A percentile compares a stretch with the other conserved stretches of the same genome.
phyloP scores from a whole-genome alignment of 64 coral and sea anemone genomes.

The Porites australiensis region DNA sequence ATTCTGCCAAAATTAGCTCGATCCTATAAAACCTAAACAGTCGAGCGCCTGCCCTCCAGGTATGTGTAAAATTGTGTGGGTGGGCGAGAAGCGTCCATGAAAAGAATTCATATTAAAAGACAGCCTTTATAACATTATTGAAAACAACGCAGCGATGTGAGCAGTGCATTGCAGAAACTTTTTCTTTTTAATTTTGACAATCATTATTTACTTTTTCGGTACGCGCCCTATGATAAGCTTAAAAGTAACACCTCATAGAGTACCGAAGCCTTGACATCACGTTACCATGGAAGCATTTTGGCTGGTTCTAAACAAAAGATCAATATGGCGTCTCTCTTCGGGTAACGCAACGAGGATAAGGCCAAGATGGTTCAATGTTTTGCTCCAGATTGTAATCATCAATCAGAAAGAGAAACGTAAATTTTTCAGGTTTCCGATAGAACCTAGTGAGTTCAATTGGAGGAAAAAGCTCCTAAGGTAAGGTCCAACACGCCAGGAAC shows the following conservation, averaged over 20 bases:
- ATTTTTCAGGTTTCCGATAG: conserved; percentile 52
- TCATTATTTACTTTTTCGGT: too few relatives aligned
- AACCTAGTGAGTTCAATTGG: conserved; percentile 39
- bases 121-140: too few relatives aligned
- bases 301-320: conserved; percentile 43
- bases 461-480: conserved; percentile 55
- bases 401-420: conserved; percentile 57
- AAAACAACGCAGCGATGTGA: too few relatives aligned
- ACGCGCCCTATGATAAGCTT: too few relatives aligned
- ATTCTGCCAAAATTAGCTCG: too few relatives aligned
- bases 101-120: too few relatives aligned
- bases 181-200: too few relatives aligned
- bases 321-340: conserved; percentile 41
- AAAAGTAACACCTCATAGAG: background rate
- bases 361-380: conserved; percentile 60
- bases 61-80: too few relatives aligned
- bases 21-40: too few relatives aligned
- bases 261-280: conserved; percentile 50
- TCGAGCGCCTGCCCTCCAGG: too few relatives aligned
- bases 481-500: background rate
- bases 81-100: too few relatives aligned
- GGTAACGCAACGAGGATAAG: background rate
- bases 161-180: too few relatives aligned
- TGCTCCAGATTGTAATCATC: conserved; percentile 30
- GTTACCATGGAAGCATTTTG: conserved; percentile 40